These are phyloP conservation scores for Cryptotis parvus DNA, from an alignment of 2,113 vertebrate species.

Conservation along the genomic window DNA sequence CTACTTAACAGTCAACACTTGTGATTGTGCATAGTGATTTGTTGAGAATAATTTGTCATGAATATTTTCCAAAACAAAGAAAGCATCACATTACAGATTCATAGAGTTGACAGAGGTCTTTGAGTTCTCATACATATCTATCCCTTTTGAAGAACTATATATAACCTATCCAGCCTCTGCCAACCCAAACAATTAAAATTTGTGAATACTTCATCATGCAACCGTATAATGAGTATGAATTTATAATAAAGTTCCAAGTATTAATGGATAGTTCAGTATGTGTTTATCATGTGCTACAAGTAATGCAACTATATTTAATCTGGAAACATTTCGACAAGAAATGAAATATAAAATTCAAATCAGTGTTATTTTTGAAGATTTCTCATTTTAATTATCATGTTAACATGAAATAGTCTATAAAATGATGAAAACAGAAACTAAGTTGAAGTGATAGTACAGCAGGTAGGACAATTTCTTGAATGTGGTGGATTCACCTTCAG, in stretches of 20 bases:
- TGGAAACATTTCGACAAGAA: neutral
- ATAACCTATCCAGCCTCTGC: neutral
- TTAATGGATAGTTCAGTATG: neutral
- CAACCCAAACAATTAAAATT: slow-evolving; percentile 48
- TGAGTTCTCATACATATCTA: slow-evolving; percentile 31
- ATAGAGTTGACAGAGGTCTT: slow-evolving; percentile 59
- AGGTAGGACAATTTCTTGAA: no score
- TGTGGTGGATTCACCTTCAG: no score
- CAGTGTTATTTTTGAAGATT: neutral
- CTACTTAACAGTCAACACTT: slow-evolving; percentile 58
- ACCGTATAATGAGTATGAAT: slow-evolving; percentile 7
- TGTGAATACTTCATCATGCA: neutral
- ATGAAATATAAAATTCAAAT: neutral
- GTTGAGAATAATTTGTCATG: slow-evolving; percentile 64
- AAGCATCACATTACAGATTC: slow-evolving; percentile 66
- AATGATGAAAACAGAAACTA: no score
- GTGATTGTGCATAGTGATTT: slow-evolving; percentile 45
- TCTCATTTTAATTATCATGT: no score
- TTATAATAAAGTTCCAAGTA: neutral
- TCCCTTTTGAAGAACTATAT: slow-evolving; percentile 15
- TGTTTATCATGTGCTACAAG: neutral
- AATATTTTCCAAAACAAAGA: slow-evolving; percentile 71
- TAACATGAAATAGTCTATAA: no score
- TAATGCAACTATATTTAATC: neutral
- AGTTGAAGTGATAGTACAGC: no score